Percentiles rank a stretch among this genome's conserved stretches.
Conservation (phyloP, 2,113 vertebrate genomes). For the Agapornis roseicollis region DNA sequence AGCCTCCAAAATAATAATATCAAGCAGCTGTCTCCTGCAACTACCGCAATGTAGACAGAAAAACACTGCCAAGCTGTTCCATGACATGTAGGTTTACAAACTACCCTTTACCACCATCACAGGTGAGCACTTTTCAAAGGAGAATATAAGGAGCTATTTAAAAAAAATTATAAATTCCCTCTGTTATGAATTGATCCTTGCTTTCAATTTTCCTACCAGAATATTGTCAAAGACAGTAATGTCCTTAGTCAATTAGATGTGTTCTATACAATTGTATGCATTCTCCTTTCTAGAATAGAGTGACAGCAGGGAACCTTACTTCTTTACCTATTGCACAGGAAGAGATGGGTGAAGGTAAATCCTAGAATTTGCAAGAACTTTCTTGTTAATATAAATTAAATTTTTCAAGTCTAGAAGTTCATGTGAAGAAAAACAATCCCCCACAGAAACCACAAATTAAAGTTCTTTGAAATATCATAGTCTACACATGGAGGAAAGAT, state of each 20-base stretch:
- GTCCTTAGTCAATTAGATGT: not conserved
- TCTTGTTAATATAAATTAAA: not conserved
- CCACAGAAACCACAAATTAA: not conserved
- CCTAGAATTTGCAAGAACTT: not conserved
- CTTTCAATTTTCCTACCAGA: not conserved
- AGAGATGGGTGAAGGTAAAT: not conserved
- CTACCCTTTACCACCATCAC: not conserved
- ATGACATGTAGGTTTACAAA: not conserved
- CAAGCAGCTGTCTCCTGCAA: not conserved
- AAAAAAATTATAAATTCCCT: not conserved
- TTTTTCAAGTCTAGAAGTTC: not conserved
- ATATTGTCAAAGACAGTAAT: not conserved
- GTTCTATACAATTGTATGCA: too few species aligned
- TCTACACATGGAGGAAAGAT: not conserved
- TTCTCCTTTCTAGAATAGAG: not conserved
- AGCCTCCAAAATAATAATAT: not conserved
- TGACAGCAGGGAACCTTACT: not conserved
- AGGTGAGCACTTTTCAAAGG: not conserved
- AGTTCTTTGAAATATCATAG: not conserved
- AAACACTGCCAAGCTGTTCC: not conserved
- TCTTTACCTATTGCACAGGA: not conserved
- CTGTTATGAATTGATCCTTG: not conserved
- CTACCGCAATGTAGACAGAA: not conserved
- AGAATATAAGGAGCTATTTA: not conserved
- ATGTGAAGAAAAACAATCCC: not conserved